Percentiles rank a stretch among this genome's conserved stretches.
These are phyloP conservation scores for Galleria mellonella DNA, from an alignment of 1,140 invertebrate genomes.

Conservation along the genomic window DNA sequence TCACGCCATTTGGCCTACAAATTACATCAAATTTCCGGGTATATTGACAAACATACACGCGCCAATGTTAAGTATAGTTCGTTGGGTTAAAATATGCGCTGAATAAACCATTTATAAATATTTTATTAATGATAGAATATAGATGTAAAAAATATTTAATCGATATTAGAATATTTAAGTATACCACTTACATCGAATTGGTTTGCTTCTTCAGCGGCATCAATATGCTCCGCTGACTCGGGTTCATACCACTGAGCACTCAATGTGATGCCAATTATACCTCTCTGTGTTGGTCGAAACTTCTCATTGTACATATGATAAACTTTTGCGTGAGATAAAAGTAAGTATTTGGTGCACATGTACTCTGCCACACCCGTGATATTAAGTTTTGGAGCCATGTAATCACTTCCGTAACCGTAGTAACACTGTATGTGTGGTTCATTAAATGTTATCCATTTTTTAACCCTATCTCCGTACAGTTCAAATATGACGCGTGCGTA, in stretches of 20 bases:
- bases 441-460: conserved; percentile 82
- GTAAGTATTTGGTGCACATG: conserved; percentile 45
- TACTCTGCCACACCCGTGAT: conserved; percentile 72
- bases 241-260: conserved; percentile 68
- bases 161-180: background rate
- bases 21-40: too few relatives aligned
- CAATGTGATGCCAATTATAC: conserved; percentile 72
- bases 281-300: conserved; percentile 37
- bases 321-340: conserved; percentile 50
- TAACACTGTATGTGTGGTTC: conserved; percentile 78
- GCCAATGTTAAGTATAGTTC: too few relatives aligned
- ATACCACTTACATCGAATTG: conserved; percentile 60
- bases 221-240: conserved; percentile 50
- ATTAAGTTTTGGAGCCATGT: conserved; percentile 66
- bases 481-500: conserved; percentile 76
- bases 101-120: too few relatives aligned
- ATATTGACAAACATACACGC: too few relatives aligned
- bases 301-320: conserved; percentile 76
- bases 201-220: conserved; percentile 64
- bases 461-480: conserved; percentile 78
- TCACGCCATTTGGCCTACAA: too few relatives aligned
- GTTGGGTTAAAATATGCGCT: too few relatives aligned
- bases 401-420: conserved; percentile 72
- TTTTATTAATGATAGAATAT: too few relatives aligned
- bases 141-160: too few relatives aligned